Base-by-base conservation (phyloP, 2,113 vertebrate species). In the Phaethornis superciliosus region DNA sequence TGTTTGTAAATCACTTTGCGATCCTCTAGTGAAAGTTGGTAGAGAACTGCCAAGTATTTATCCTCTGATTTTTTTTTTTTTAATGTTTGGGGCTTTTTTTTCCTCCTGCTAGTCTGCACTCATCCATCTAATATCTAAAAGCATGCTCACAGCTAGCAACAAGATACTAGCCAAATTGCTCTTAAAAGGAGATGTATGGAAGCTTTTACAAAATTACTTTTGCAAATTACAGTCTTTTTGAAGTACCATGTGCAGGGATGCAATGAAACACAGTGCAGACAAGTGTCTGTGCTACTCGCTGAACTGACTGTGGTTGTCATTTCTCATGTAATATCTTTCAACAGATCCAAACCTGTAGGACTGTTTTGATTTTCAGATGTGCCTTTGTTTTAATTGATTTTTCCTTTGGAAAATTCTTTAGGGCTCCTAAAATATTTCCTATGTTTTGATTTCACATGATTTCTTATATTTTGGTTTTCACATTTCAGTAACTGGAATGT, bases 101-200 rank as follows among this genome's bases (percentile, higher is more conserved):
- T 16, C 23, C 20, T 63, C 52, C n/a, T 68, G 37, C 76, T 86
- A 77, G 81, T 77, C 87, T 86, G 62, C 85, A 93, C 60, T 94
- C 85, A 96, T 96, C 93, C 85, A 91, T 93, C 92, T 94, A 89
- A 91, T 96, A 88, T 52, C 88, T 95, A 90, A 96, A 96, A 96
- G 89, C 81, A 28, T 33, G 37, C 89, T 93, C 84, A 52, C 82
- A 65, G 76, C 78, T 90, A 96, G 87, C 76, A 88, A 74, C 33
- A 94, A 94, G 85, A 91, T 85, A 94, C 69, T 77, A 74, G 85
- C 81, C 95, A 96, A 96, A 96, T 95, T 94, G 87, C 87, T 94
- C 91, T 93, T 94, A 92, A 59, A 40, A 89, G 77, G 81, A 70
- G 82, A 85, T 79, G 59, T 70, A 68, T 86, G 84, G 92, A 76